Base-by-base conservation (phyloP, 2,797 vertebrate genomes). In the Brachyalestes nurse region DNA sequence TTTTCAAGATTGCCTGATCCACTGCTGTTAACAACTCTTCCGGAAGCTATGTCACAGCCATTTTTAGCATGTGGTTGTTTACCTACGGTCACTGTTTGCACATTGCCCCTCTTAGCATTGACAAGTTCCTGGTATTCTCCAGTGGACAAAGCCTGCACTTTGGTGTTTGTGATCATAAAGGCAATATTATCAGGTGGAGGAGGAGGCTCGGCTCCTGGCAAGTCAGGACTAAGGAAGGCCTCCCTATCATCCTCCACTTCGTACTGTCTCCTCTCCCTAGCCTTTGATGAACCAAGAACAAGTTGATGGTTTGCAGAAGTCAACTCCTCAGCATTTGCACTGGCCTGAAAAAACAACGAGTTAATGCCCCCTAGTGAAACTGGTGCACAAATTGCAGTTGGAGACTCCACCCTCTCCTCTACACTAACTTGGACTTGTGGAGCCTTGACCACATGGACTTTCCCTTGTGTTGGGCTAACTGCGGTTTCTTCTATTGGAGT, bases 111-210 rank as follows among this genome's bases (percentile, higher is more conserved):
- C 77, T 97, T 95, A 75, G 89, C 90, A 76, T 93, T 97, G 73
- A 99, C 97, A 79, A 99, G 95, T 19, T 98, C 96, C 0, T 93
- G 95, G 89, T 99, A 98, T 86, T 99, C 98, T 6, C 97, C 97
- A 0, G 94, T 96, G 0, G 97, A 98, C 67, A 99, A 93, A 1
- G 96, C 93, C 91, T 99, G 96, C 16, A 99, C 96, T 0, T 96
- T 97, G 0, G 95, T 98, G 89, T 93, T 96, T 19, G 97, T 99
- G 34, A 99, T 98, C 97, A 98, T 99, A 86, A 99, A 99, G 69
- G 97, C 98, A 0, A 99, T 97, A 90, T 98, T 99, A 87, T 99
- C 97, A 0, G 90, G 83, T 4, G 95, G 92, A 2, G 95, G 92
- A 91, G 94, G 91, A 14, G 94, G 92, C 80, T 97, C 96, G 55